phyloP scores from a whole-genome alignment of 2,113 vertebrate species.

The Argyrosomus japonicus region DNA sequence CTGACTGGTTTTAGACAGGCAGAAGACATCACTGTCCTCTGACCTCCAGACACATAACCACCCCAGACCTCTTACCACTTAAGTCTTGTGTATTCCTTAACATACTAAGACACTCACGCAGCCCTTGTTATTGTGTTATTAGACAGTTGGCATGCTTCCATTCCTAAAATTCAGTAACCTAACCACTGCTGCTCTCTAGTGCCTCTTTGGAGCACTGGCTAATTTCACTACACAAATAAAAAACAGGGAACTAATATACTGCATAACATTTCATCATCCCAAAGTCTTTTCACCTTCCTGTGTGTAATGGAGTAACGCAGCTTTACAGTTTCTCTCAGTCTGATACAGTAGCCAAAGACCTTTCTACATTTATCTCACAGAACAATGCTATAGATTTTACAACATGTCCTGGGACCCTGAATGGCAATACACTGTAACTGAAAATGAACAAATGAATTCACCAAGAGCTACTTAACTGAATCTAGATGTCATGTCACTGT shows the following conservation, averaged over 20 bases:
- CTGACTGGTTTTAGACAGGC: not conserved
- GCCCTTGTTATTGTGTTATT: not conserved
- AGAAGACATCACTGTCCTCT: constrained; percentile 7
- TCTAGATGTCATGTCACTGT: not conserved
- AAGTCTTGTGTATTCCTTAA: not conserved
- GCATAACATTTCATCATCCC: not conserved
- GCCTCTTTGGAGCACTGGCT: constrained; percentile 24
- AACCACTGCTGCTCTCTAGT: constrained; percentile 74
- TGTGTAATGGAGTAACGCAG: not conserved
- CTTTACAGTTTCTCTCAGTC: not conserved
- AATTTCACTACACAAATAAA: not conserved
- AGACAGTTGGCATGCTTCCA: not conserved
- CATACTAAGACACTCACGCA: not conserved
- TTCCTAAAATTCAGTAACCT: not conserved
- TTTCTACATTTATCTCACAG: not conserved
- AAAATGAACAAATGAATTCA: not conserved
- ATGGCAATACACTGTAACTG: not conserved
- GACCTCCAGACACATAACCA: not conserved
- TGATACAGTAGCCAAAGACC: not conserved
- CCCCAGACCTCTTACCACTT: not conserved
- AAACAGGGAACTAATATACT: not conserved
- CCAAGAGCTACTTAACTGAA: not conserved
- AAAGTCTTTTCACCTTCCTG: not conserved
- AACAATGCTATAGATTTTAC: not conserved
- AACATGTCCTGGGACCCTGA: not conserved